Base-by-base conservation (phyloP, 2,797 vertebrate genomes). In the Pangasius mekongensis region DNA sequence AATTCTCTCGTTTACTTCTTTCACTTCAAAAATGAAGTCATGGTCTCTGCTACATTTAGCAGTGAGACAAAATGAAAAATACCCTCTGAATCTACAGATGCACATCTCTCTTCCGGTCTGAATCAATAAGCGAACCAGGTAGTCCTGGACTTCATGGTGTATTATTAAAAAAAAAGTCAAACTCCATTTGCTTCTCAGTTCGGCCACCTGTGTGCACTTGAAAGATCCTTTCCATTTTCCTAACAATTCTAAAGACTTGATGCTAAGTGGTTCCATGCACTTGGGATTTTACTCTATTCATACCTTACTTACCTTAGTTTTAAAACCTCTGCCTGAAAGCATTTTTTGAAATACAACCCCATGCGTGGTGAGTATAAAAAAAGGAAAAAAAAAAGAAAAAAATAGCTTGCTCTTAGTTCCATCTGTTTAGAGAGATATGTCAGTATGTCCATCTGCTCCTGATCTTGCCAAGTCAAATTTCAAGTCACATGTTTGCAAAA, bases 171-270 rank as follows among this genome's bases (percentile, higher is more conserved):
- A 80, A 60, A 60, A 64, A 47, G 13, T 89, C 91, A 92, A 88
- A 93, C 94, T 94, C 93, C 90, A 95, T 95, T 92, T 39, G 93
- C 93, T 92, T 93, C 93, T 94, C 91, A 91, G 91, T 95, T 94
- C 94, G 92, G 91, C 94, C 93, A 95, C 93, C 93, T 94, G 93
- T 92, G 93, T 93, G 93, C 93, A 89, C 92, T 89, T 91, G 92
- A 93, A 92, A 94, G 92, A 94, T 94, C 93, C 90, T 92, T 94
- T 95, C 93, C 90, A 94, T 95, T 95, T 81, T 93, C 94, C 93
- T 91, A 90, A 91, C 92, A 91, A 91, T 91, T 93, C 93, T 94
- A 88, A 92, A 91, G 93, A 94, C 93, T 94, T 93, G 91, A 90
- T 91, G 93, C 86, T 60, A 83, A 90, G 91, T 94, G 93, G 94